Base-by-base conservation (phyloP, 2,888 invertebrate genomes). In the Operophtera brumata region DNA sequence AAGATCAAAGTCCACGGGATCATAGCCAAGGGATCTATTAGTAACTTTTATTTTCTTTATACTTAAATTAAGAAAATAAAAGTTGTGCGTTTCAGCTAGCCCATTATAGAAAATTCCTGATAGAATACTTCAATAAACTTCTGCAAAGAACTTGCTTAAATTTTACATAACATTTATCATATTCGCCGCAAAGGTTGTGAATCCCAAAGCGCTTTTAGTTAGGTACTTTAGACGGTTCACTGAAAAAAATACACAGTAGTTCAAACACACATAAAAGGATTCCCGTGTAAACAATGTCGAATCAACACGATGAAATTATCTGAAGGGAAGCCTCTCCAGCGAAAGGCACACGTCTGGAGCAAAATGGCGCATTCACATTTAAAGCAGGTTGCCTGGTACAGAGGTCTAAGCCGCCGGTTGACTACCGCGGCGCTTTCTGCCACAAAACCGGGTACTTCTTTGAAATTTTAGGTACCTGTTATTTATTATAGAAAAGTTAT, bases 271-370 rank as follows among this genome's bases (percentile, higher is more conserved):
- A 73, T 76, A 80, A 84, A 84, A 82, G 77, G 77, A 82, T 83
- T 82, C 71, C 70, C 75, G 65, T 71, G 80, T 82, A 85, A 87
- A 86, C 84, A 87, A 78, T 79, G 78, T 78, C 76, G 78, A 84
- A 85, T 86, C 82, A 84, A 84, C 82, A 82, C 76, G 80, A 80
- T 75, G 77, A 80, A 81, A 83, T 82, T 84, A 83, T 81, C 79
- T 80, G 75, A 80, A 82, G 81, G 82, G 81, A 82, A 86, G 83
- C 80, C 80, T 82, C 74, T 77, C 70, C 73, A 76, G 77, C 73
- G 79, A 73, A 82, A 78, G 76, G 80, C 78, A 87, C 83, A 84
- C 76, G 80, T 79, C 76, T 77, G 69, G 71, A 73, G 78, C 75
- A 77, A 79, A 37, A 34, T 14, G 41, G 4, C 6, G 14, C 30